phyloP scores from a whole-genome alignment of 2,888 invertebrate species.

The Phasia obesa region DNA sequence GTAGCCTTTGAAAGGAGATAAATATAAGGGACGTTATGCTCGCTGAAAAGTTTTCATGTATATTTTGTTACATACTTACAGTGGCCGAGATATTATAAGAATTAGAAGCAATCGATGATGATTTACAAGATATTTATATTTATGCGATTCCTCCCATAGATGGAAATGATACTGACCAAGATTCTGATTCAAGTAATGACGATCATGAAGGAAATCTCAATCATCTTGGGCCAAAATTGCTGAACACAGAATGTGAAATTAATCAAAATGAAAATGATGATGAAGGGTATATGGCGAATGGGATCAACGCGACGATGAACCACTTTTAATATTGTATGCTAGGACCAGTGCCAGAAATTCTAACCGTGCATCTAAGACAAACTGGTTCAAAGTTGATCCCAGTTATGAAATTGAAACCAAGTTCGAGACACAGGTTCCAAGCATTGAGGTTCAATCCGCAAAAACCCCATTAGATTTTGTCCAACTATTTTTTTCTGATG shows the following conservation, averaged over 20 bases:
- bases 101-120: neutral
- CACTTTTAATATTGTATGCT: neutral
- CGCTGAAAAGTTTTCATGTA: constrained; percentile 1
- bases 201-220: neutral
- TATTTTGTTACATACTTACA: neutral
- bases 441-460: neutral
- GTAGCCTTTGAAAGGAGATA: too few species aligned
- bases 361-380: neutral
- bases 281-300: neutral
- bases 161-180: neutral
- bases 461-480: neutral
- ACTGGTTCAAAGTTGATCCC: neutral
- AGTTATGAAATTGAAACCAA: neutral
- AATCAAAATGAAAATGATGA: neutral
- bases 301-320: neutral
- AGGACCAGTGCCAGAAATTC: neutral
- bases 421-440: neutral
- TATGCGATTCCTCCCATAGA: neutral
- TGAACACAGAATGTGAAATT: neutral
- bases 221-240: neutral
- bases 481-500: constrained; percentile 2
- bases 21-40: neutral
- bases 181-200: neutral
- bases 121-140: neutral
- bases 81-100: neutral